Base-by-base conservation (phyloP, 2,797 vertebrate genomes). In the Ara ararauna region DNA sequence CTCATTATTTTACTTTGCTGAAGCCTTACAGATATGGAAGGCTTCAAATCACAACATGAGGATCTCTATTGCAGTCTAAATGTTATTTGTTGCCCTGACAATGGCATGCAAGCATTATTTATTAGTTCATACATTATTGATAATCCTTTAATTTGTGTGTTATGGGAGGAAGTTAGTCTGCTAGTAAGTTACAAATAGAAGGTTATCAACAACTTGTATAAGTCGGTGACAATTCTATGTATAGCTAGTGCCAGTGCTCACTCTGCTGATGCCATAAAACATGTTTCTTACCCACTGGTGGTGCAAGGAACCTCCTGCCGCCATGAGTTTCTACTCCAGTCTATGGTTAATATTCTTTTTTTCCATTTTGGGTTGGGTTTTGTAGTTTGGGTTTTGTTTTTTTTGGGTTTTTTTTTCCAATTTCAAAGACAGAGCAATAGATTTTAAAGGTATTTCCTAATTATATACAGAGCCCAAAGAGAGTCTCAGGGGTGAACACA, bases 141-240 rank as follows among this genome's bases (percentile, higher is more conserved):
- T 58, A 40, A 29, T 30, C 47, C 85, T 86, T 74, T 90, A 17
- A 62, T 91, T 93, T 54, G 65, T 54, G 91, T 36, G 85, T 26
- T 72, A 85, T 85, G 94, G 94, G 62, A 87, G 95, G 96, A 90
- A 82, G 89, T 61, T 65, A 74, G 76, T 68, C 77, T 84, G 94
- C 34, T 4, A 81, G 42, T 7, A 47, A 88, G 93, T 94, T 95
- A 72, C 85, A 94, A 93, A 82, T 54, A 94, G 94, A 74, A 93
- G 81, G 50, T 54, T 67, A 58, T 45, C 93, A 94, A 71, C 90
- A 95, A 74, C 91, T 71, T 51, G 53, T 42, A 54, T 26, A 34
- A 91, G 61, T 32, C 8, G 10, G 64, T 93, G 94, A 90, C 82
- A 64, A 51, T 44, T 85, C 96, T 95, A 84, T 95, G 51, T 82